Conservation (phyloP, 2,113 vertebrate genomes). For the Malurus melanocephalus region DNA sequence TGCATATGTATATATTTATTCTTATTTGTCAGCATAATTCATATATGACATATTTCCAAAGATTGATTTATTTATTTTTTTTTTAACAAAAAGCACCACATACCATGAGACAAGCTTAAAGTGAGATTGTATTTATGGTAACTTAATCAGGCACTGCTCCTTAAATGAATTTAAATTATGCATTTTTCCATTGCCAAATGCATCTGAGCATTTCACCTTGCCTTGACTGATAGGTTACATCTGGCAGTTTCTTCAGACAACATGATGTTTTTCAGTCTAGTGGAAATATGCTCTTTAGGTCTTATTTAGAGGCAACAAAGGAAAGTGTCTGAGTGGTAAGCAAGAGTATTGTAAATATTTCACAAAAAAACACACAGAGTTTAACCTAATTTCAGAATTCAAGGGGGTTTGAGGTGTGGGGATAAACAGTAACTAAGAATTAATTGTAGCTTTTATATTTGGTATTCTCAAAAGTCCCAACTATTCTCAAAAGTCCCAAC, state of each 20-base stretch:
- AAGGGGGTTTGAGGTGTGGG: background rate
- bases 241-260: background rate
- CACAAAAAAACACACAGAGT: rapidly evolving
- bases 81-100: background rate
- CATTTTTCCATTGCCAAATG: background rate
- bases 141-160: background rate
- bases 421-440: background rate
- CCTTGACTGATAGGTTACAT: background rate
- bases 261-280: background rate
- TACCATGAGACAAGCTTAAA: background rate
- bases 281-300: background rate
- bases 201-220: background rate
- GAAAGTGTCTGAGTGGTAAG: background rate
- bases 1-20: background rate
- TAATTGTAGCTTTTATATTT: background rate
- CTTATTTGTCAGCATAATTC: background rate
- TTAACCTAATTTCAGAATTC: background rate
- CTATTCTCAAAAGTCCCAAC: background rate
- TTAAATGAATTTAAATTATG: background rate
- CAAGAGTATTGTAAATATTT: background rate
- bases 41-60: background rate
- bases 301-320: background rate
- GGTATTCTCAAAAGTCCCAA: background rate
- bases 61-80: too few relatives aligned
- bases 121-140: background rate